These are phyloP conservation scores for Pseudopleuronectes americanus DNA, from an alignment of 2,797 vertebrate species.

Conservation along the genomic window DNA sequence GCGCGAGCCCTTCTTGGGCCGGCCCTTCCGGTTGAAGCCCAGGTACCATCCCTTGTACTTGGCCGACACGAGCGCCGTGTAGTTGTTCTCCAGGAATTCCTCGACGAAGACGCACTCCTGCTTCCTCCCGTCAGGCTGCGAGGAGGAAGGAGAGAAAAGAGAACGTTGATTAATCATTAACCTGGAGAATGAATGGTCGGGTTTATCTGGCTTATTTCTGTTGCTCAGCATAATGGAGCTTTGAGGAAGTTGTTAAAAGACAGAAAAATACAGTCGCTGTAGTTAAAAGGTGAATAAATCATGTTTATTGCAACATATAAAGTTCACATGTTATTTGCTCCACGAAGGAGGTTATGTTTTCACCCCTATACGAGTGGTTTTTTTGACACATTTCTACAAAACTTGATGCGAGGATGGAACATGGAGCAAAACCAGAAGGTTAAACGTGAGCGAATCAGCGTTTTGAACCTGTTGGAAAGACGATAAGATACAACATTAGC, in stretches of 20 bases:
- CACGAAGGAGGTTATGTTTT: no score
- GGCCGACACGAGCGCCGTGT: slow-evolving; percentile 87
- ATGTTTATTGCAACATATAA: no score
- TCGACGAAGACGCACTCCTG: slow-evolving; percentile 88
- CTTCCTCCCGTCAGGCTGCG: slow-evolving; percentile 83
- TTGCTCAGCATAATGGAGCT: background rate
- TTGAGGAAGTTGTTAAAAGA: background rate
- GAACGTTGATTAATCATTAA: slow-evolving; percentile 25
- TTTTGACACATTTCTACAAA: no score
- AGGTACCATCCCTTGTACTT: slow-evolving; percentile 90
- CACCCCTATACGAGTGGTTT: no score
- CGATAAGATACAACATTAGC: no score
- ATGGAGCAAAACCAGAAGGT: no score
- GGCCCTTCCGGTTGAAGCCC: slow-evolving; percentile 87
- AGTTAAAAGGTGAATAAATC: no score
- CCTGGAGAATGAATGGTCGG: background rate
- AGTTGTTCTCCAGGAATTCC: slow-evolving; percentile 90
- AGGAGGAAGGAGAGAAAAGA: background rate
- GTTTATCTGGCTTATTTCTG: background rate
- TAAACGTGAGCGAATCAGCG: no score
- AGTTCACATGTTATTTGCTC: no score
- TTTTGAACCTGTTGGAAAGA: no score
- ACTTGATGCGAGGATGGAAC: no score
- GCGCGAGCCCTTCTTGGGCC: slow-evolving; percentile 85
- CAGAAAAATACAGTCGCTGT: no score